A percentile compares a stretch with the other conserved stretches of the same genome.
Conservation (phyloP, 2,113 vertebrate species). For the Microtus montanus region DNA sequence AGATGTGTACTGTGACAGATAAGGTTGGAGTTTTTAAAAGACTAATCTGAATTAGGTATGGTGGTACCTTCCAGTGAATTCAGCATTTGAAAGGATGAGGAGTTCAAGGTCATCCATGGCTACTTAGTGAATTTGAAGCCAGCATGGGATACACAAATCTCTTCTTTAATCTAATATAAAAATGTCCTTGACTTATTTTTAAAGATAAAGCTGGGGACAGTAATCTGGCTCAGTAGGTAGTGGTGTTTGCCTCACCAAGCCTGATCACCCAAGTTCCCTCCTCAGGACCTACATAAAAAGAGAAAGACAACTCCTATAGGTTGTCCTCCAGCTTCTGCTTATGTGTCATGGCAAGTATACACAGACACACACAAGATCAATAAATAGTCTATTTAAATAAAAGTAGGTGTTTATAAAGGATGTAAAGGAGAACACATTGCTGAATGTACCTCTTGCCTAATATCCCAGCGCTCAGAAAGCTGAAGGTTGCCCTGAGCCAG, state of each 20-base stretch:
- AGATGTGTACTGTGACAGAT: not conserved
- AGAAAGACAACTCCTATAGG: not conserved
- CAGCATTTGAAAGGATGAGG: not conserved
- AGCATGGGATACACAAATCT: not conserved
- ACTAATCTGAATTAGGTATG: not conserved
- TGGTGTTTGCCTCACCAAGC: not conserved
- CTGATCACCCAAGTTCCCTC: not conserved
- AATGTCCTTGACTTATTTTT: not conserved
- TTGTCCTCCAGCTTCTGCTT: not conserved
- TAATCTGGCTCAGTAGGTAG: not conserved
- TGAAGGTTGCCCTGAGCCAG: not conserved
- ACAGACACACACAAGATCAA: not conserved
- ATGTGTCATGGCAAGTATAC: not conserved
- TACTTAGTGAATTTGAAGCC: not conserved
- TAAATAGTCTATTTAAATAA: not conserved
- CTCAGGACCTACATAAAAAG: not conserved
- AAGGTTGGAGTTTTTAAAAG: not conserved
- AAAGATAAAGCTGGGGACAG: not conserved
- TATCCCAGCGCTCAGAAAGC: not conserved
- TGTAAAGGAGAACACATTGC: not conserved
- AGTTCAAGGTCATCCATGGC: not conserved
- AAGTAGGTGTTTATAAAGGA: not conserved
- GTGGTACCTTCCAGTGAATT: too few species aligned
- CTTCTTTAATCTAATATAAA: not conserved
- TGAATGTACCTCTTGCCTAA: not conserved